Evolutionary conservation across 1,140 invertebrate genomes (phyloP).

Genomic region (Lasioglossum baleicum): DNA sequence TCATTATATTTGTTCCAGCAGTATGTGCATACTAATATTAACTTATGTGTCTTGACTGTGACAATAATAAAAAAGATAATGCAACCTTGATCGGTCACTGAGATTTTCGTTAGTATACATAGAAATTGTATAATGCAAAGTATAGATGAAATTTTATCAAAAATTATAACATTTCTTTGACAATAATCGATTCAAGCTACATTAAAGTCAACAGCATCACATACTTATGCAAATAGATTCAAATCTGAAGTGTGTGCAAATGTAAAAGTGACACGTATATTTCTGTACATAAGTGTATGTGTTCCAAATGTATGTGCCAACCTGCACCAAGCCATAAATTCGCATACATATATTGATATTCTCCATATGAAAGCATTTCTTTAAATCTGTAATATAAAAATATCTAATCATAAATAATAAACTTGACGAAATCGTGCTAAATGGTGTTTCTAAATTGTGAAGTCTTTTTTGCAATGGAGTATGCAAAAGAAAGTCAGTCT

Average conservation of each 20-base stretch:
- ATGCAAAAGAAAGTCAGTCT: conserved; percentile 60
- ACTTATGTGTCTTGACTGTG: not conserved
- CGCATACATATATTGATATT: conserved; percentile 23
- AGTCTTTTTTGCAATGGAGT: conserved; percentile 38
- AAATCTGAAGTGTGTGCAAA: conserved; percentile 46
- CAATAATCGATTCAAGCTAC: conserved; percentile 23
- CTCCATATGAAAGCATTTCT: conserved; percentile 41
- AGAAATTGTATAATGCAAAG: not conserved
- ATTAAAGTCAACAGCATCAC: not conserved
- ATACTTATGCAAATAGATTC: conserved; percentile 16
- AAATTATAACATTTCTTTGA: not conserved
- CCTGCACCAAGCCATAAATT: conserved; percentile 50
- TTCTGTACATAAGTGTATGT: not conserved
- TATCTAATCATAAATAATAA: conserved; percentile 23
- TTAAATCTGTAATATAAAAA: conserved; percentile 35
- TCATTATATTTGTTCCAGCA: not conserved
- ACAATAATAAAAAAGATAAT: not conserved
- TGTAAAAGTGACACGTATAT: conserved; percentile 25
- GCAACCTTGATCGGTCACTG: conserved; percentile 6
- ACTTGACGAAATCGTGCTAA: conserved; percentile 50
- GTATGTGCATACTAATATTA: conserved; percentile 6
- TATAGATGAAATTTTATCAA: not conserved
- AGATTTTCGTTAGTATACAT: not conserved
- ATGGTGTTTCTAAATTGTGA: conserved; percentile 57
- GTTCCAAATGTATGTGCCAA: conserved; percentile 37